Conservation (phyloP, 2,888 invertebrate genomes). For the Enoplolaimus lenunculus region DNA sequence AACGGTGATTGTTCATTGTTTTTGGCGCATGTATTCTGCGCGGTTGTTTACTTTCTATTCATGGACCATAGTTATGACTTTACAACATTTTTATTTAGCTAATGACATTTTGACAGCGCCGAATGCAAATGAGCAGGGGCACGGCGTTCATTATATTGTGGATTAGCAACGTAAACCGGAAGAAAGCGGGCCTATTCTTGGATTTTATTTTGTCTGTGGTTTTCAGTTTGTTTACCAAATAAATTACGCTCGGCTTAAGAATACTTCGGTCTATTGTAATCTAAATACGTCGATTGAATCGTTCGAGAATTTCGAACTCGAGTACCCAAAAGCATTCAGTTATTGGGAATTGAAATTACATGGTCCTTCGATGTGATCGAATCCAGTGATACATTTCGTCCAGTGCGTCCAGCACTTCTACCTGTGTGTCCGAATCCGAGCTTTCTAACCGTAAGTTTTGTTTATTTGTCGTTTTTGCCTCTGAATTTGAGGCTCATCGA, state of each 20-base stretch:
- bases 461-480: constrained; percentile 1
- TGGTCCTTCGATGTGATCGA: neutral
- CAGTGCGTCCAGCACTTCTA: neutral
- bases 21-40: constrained; percentile 1
- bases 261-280: neutral
- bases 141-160: neutral
- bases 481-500: constrained; percentile 1
- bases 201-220: neutral
- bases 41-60: neutral
- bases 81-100: neutral
- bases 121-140: neutral
- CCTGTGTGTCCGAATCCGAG: neutral
- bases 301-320: constrained; percentile 1
- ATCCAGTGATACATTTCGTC: constrained; percentile 1
- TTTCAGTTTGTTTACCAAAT: neutral
- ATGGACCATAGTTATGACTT: neutral
- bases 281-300: neutral
- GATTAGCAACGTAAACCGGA: too few relatives aligned
- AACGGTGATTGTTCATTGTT: too few relatives aligned
- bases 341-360: neutral
- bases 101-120: neutral
- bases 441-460: neutral
- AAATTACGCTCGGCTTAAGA: neutral
- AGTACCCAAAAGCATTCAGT: constrained; percentile 1
- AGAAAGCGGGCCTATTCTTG: too few relatives aligned